Conservation (phyloP, 2,113 vertebrate genomes). For the Carollia perspicillata region DNA sequence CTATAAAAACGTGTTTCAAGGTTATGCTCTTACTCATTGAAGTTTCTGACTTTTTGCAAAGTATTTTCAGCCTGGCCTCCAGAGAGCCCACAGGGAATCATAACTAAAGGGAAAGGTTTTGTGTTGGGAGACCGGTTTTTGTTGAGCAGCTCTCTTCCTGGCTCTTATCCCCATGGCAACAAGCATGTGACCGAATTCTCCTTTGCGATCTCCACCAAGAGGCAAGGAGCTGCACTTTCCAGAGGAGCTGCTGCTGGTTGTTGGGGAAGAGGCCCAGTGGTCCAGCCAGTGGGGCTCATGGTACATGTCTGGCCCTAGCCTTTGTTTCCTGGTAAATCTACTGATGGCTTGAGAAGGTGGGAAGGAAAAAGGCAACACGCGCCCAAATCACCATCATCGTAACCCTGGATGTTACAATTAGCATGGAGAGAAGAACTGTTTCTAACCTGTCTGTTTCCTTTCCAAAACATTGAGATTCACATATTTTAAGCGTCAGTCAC, state of each 20-base stretch:
- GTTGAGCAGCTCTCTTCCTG: neutral
- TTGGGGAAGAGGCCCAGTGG: neutral
- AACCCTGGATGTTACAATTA: neutral
- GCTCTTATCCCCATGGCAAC: conserved; percentile 19
- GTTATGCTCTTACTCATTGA: neutral
- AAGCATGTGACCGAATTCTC: neutral
- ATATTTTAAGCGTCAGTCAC: neutral
- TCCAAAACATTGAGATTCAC: neutral
- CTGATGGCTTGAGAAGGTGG: neutral
- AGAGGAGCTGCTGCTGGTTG: neutral
- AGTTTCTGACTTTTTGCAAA: neutral
- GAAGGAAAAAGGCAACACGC: neutral
- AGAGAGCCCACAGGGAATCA: neutral
- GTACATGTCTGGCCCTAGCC: neutral
- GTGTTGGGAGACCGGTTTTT: neutral
- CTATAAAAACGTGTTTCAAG: neutral
- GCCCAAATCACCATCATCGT: neutral
- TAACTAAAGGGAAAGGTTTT: conserved; percentile 1
- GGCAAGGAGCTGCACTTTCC: neutral
- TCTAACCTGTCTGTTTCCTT: neutral
- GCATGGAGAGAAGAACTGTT: neutral
- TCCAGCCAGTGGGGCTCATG: neutral
- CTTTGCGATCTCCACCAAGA: neutral
- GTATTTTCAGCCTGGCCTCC: neutral
- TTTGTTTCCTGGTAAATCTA: neutral